phyloP scores from a whole-genome alignment of 2,888 invertebrate species.

The Dasypogon diadema region DNA sequence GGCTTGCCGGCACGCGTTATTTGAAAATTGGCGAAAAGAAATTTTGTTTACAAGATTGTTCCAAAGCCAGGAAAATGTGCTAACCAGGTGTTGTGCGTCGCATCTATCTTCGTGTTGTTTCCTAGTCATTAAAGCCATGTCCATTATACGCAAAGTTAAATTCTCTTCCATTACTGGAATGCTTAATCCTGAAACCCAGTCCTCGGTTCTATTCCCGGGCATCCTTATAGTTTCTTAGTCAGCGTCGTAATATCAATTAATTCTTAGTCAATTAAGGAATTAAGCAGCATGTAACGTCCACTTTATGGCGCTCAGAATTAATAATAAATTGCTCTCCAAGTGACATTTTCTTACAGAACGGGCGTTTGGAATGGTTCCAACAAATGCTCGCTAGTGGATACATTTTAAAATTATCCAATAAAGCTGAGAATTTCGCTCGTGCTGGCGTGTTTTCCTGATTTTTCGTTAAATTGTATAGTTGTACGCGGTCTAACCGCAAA shows the following conservation, averaged over 20 bases:
- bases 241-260: slow-evolving; percentile 10
- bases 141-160: no score
- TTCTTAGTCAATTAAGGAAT: slow-evolving; percentile 30
- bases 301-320: neutral
- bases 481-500: neutral
- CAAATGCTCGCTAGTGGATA: slow-evolving; percentile 13
- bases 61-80: no score
- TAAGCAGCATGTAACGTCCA: slow-evolving; percentile 7
- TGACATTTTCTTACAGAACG: slow-evolving; percentile 27
- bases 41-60: slow-evolving; percentile 42
- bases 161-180: no score
- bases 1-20: neutral
- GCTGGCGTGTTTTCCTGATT: slow-evolving; percentile 24
- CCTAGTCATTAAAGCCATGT: no score
- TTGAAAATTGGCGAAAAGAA: neutral
- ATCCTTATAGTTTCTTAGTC: no score
- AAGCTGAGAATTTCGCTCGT: slow-evolving; percentile 27
- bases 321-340: slow-evolving; percentile 39
- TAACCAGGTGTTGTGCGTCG: no score
- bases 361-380: slow-evolving; percentile 28
- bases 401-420: slow-evolving; percentile 29
- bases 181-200: no score
- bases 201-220: no score
- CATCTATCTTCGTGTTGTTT: no score
- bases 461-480: slow-evolving; percentile 13